Evolutionary conservation across 2,888 invertebrate genomes (phyloP).

Genomic region (Tetranychus truncatus): DNA sequence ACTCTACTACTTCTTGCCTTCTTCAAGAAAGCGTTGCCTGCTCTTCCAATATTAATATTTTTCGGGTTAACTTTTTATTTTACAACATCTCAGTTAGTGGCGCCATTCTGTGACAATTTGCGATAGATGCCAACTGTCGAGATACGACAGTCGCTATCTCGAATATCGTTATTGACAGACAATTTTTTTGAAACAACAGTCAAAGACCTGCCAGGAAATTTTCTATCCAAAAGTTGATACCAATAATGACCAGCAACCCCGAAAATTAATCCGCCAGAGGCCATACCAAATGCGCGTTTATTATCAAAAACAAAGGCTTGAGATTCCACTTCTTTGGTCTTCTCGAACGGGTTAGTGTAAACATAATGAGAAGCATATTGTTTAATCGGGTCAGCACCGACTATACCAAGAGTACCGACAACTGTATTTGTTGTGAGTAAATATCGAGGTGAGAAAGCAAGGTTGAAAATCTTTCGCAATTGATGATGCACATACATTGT

Average conservation of each 20-base stretch:
- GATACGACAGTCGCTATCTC: too few species aligned
- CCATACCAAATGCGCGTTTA: not conserved
- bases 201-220: slow-evolving; percentile 30
- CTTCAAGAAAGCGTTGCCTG: slow-evolving; percentile 89
- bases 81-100: slow-evolving; percentile 74
- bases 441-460: slow-evolving; percentile 2
- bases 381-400: not conserved
- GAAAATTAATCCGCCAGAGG: slow-evolving; percentile 32
- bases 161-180: too few species aligned
- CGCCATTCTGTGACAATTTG: slow-evolving; percentile 94
- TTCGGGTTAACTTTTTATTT: slow-evolving; percentile 97
- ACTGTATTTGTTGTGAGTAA: not conserved
- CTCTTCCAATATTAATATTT: slow-evolving; percentile 92
- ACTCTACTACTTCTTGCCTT: slow-evolving; percentile 85
- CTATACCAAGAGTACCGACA: not conserved
- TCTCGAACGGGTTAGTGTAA: not conserved
- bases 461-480: not conserved
- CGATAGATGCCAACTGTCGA: too few species aligned
- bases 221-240: slow-evolving; percentile 51
- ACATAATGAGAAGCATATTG: not conserved
- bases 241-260: slow-evolving; percentile 73
- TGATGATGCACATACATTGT: too few species aligned
- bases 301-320: too few species aligned
- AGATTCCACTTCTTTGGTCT: too few species aligned
- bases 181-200: slow-evolving; percentile 51